Evolutionary conservation across 2,888 invertebrate species (phyloP).

Genomic region (Cephus nigrinus): DNA sequence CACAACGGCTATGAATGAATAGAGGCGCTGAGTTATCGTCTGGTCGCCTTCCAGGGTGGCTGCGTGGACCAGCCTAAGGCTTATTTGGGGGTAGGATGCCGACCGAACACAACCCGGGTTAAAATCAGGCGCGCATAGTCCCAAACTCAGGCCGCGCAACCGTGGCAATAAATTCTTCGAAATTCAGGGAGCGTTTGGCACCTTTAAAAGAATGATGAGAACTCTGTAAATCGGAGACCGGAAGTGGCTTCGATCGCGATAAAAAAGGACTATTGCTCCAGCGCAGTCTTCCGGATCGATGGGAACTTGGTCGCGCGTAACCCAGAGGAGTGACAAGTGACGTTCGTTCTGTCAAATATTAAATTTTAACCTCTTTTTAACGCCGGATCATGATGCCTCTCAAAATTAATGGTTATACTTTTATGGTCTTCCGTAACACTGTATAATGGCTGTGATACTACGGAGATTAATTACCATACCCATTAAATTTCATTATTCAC

Average conservation of each 20-base stretch:
- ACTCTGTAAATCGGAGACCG: background rate
- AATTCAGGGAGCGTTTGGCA: background rate
- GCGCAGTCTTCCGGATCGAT: background rate
- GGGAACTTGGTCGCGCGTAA: background rate
- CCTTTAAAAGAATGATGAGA: background rate
- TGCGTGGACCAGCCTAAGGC: conserved; percentile 7
- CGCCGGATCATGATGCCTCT: background rate
- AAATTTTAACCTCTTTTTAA: background rate
- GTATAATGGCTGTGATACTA: background rate
- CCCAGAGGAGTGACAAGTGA: background rate
- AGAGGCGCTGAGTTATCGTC: conserved; percentile 55
- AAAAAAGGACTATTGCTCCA: background rate
- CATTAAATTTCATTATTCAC: background rate
- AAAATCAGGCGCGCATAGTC: background rate
- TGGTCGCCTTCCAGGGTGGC: conserved; percentile 35
- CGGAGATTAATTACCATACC: background rate
- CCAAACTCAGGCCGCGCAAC: background rate
- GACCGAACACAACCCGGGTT: background rate
- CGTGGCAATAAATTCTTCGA: background rate
- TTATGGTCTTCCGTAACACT: background rate
- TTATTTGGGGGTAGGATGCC: background rate
- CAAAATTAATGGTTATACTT: background rate
- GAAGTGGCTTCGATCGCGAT: background rate
- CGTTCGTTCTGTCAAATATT: background rate
- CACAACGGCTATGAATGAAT: conserved; percentile 54